Base-by-base conservation (phyloP, 2,888 invertebrate species). In the Camponotus fellah region DNA sequence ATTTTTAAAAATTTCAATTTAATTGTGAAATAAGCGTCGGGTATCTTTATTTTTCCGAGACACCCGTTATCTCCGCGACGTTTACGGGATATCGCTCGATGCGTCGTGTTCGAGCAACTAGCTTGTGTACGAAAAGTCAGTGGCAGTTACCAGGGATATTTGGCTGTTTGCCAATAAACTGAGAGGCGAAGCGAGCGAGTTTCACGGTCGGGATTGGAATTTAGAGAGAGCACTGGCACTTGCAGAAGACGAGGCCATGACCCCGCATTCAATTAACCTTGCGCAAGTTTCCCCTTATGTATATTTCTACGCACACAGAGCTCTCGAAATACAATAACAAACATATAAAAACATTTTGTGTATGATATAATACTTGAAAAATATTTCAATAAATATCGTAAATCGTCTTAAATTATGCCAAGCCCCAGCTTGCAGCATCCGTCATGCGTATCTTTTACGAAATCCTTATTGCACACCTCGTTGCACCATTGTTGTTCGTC, bases 171-270 rank as follows among this genome's bases (percentile, higher is more conserved):
- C 89, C 89, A 90, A 53, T 81, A 65, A 68, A 71, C 64, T 12
- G 37, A 66, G 49, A 64, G 81, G 71, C 80, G 75, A 85, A 82
- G 85, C 68, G 89, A 86, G 82, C 84, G 84, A 87, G 89, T 90
- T 90, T 90, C 89, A 90, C 83, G 90, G 89, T 89, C 90, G 89
- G 53, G 84, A 88, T 71, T 81, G 84, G 85, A 89, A 87, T 89
- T 64, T 81, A 82, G 80, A 89, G 81, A 37, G 37, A 66, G 37
- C 46, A 12, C 5, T 43, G 66, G 46, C 37, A 17, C 60, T 60
- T 26, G 32, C 12, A 26, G 3, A 21, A 34, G 34, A 34, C 12
- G 62, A 37, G 21, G 64, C 49, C 66, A 37, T 76, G 75, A 76
- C 17, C 66, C 40, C 62, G 4, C 17, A 32, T 62, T 32, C 8